Percentiles rank a stretch among this genome's conserved stretches.
phyloP scores from a whole-genome alignment of 1,140 invertebrate genomes.

The Acyrthosiphon pisum region DNA sequence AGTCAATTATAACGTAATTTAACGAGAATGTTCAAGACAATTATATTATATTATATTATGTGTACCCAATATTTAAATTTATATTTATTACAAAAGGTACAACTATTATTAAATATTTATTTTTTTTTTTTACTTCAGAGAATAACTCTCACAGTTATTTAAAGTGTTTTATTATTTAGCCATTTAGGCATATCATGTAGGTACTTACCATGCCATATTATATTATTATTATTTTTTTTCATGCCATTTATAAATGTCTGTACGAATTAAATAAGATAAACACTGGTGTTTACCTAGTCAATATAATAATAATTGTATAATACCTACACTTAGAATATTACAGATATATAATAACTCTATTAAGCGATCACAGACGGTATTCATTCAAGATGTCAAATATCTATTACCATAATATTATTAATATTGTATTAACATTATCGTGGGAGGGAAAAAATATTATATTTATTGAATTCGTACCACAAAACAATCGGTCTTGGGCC shows the following conservation, averaged over 20 bases:
- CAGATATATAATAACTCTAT: background rate
- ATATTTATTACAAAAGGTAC: conserved; percentile 4
- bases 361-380: background rate
- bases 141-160: background rate
- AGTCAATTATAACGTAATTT: background rate
- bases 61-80: background rate
- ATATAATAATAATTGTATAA: background rate
- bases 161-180: background rate
- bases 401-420: background rate
- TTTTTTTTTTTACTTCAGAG: background rate
- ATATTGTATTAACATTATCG: background rate
- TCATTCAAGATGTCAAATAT: background rate
- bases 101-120: background rate
- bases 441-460: background rate
- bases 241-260: background rate
- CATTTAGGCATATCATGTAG: background rate
- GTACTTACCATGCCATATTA: background rate
- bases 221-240: background rate
- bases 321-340: background rate
- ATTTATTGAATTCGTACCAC: background rate
- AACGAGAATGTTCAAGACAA: background rate
- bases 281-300: background rate
- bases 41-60: background rate
- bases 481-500: conserved; percentile 13
- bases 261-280: background rate